Evolutionary conservation across 1,140 invertebrate species (phyloP).

Genomic region (Bacillus rossius): DNA sequence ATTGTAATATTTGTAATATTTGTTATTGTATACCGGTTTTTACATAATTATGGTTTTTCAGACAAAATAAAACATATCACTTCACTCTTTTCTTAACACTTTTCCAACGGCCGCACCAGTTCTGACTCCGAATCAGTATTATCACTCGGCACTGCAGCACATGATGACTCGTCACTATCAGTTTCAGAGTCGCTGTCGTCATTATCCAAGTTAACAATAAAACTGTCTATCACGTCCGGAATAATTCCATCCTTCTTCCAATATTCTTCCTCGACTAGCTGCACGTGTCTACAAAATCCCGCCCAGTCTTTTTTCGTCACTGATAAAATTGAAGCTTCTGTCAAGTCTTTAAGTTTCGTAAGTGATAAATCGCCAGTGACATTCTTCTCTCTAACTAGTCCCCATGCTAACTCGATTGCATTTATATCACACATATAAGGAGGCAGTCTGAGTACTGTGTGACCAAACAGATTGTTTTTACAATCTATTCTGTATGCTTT

Average conservation of each 20-base stretch:
- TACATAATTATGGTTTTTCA: too few relatives aligned
- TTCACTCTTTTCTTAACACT: too few relatives aligned
- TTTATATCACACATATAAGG: conserved; percentile 22
- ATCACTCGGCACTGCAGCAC: too few relatives aligned
- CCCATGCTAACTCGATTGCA: conserved; percentile 10
- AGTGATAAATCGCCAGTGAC: neutral
- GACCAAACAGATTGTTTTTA: conserved; percentile 8
- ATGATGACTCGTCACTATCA: too few relatives aligned
- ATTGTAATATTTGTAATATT: too few relatives aligned
- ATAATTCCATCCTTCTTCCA: neutral
- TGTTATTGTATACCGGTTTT: too few relatives aligned
- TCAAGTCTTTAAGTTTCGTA: neutral
- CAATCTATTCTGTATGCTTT: conserved; percentile 5
- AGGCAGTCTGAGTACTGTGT: conserved; percentile 14
- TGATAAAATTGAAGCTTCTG: neutral
- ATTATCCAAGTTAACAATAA: neutral
- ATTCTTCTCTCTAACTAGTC: neutral
- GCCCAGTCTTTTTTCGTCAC: neutral
- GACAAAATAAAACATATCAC: too few relatives aligned
- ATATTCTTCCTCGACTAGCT: neutral
- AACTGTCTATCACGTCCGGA: neutral
- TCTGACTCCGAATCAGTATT: too few relatives aligned
- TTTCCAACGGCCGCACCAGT: too few relatives aligned
- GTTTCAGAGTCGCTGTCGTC: neutral
- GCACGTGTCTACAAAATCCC: neutral